Percentiles rank a stretch among this genome's conserved stretches.
Conservation (phyloP, 2,797 vertebrate genomes). For the Sebastes elongatus region DNA sequence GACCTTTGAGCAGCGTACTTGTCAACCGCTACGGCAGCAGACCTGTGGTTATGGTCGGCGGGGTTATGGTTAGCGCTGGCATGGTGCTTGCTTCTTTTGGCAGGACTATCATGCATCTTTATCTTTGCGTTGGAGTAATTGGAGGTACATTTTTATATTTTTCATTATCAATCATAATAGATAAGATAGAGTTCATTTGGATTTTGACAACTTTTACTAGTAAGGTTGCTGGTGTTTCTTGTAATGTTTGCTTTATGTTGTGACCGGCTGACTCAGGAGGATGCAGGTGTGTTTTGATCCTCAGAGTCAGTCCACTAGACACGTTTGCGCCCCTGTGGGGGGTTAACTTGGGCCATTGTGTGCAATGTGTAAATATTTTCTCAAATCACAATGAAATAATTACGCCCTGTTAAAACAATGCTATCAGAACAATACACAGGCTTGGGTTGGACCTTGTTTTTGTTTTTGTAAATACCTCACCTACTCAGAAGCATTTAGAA, state of each 20-base stretch:
- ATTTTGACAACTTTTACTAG: background rate
- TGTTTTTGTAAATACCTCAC: background rate
- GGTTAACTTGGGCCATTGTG: background rate
- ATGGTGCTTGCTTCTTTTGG: slow-evolving; percentile 87
- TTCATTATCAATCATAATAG: background rate
- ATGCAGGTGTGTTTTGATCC: background rate
- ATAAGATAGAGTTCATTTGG: background rate
- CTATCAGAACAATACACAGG: background rate
- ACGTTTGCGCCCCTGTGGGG: background rate
- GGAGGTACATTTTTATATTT: slow-evolving; percentile 77
- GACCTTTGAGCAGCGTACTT: slow-evolving; percentile 86
- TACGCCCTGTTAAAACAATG: background rate
- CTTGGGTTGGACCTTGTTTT: background rate
- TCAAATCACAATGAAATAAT: background rate
- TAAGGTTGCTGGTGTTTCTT: background rate
- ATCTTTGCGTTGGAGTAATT: slow-evolving; percentile 86
- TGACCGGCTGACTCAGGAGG: slow-evolving; percentile 11
- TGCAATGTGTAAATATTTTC: background rate
- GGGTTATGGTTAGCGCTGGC: slow-evolving; percentile 79
- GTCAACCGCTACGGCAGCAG: slow-evolving; percentile 88
- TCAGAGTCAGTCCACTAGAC: background rate
- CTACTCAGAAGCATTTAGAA: background rate
- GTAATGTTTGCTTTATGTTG: slow-evolving; percentile 5
- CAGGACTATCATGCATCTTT: slow-evolving; percentile 85
- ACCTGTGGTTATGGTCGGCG: slow-evolving; percentile 86